A percentile compares a stretch with the other conserved stretches of the same genome.
Conservation (phyloP, 2,797 vertebrate species). For the Gymnocypris eckloni region DNA sequence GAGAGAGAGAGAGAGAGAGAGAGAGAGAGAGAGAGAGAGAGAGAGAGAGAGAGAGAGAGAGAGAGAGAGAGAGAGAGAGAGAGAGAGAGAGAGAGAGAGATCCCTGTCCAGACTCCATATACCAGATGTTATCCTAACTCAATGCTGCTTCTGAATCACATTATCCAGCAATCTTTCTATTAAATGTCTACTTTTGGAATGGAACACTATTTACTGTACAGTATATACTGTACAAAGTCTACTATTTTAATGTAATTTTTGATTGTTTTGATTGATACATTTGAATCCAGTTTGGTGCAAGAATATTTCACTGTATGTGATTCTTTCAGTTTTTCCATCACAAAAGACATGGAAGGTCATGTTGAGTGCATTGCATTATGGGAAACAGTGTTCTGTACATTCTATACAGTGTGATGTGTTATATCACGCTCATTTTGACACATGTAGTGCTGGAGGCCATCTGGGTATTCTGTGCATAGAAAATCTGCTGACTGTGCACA, state of each 20-base stretch:
- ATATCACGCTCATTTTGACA: background rate
- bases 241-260: background rate
- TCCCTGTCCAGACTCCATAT: background rate
- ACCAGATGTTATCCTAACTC: background rate
- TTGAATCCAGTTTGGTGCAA: background rate
- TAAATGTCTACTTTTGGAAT: background rate
- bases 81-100: background rate
- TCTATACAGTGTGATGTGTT: background rate
- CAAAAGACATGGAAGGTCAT: background rate
- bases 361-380: background rate
- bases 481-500: background rate
- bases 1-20: background rate
- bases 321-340: background rate
- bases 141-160: background rate
- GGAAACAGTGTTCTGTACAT: background rate
- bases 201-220: background rate
- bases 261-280: background rate
- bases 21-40: background rate
- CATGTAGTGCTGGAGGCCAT: background rate
- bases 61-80: background rate
- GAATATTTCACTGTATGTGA: background rate
- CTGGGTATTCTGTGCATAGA: background rate
- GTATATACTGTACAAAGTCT: background rate
- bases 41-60: background rate
- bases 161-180: background rate